Evolutionary conservation across 2,113 vertebrate species (phyloP).

Genomic region (Paradoxurus hermaphroditus): DNA sequence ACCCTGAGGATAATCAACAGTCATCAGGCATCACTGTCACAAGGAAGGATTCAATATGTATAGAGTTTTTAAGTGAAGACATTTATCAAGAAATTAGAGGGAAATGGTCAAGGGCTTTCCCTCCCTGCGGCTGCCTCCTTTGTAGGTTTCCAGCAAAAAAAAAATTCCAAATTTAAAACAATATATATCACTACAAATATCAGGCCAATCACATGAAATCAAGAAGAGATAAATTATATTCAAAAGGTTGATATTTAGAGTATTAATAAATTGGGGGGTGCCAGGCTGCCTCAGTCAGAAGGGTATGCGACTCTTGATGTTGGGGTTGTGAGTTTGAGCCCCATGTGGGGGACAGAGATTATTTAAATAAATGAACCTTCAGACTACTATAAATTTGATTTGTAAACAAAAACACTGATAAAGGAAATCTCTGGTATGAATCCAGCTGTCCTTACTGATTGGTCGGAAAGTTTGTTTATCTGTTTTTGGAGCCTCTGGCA

Average conservation of each 20-base stretch:
- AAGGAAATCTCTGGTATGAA: background rate
- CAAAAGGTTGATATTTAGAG: background rate
- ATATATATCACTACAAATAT: background rate
- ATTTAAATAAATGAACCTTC: background rate
- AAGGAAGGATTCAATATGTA: background rate
- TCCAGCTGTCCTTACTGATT: constrained; percentile 86
- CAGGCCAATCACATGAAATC: background rate
- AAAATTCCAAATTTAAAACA: background rate
- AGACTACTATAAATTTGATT: background rate
- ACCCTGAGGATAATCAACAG: background rate
- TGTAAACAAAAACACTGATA: background rate
- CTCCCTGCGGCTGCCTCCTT: background rate
- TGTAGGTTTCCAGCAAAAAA: background rate
- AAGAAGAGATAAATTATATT: constrained; percentile 6
- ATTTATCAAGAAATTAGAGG: background rate
- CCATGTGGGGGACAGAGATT: background rate
- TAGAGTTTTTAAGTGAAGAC: background rate
- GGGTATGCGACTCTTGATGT: background rate
- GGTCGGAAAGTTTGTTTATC: constrained; percentile 91
- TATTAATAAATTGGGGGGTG: background rate
- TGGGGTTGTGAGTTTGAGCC: background rate
- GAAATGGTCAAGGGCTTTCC: background rate
- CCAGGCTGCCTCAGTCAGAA: background rate
- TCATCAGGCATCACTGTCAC: background rate
- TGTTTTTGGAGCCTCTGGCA: constrained; percentile 97